Conservation (phyloP, 1,140 invertebrate species). For the Conus ventricosus region DNA sequence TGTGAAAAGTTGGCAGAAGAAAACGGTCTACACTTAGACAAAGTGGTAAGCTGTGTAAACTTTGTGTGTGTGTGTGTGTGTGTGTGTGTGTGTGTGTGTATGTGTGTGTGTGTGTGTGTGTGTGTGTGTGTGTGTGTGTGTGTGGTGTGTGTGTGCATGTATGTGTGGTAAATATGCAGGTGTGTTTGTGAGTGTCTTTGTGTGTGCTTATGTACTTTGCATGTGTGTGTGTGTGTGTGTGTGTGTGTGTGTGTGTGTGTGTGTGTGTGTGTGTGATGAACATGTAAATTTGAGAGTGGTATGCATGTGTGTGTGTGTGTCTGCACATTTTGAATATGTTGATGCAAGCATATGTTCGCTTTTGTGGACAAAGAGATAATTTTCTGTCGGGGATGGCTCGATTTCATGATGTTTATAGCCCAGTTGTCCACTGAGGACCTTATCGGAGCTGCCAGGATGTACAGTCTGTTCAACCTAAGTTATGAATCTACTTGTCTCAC, state of each 20-base stretch:
- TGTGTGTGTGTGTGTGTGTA: background rate
- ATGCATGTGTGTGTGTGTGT: too few relatives aligned
- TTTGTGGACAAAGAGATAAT: too few relatives aligned
- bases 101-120: background rate
- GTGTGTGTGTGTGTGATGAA: too few relatives aligned
- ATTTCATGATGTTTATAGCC: too few relatives aligned
- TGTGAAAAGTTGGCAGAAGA: constrained; percentile 81
- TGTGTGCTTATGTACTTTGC: background rate
- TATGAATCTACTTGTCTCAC: too few relatives aligned
- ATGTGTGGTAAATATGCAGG: background rate
- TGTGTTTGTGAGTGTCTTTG: background rate
- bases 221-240: background rate
- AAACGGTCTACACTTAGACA: constrained; percentile 80
- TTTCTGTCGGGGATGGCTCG: too few relatives aligned
- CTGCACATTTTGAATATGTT: too few relatives aligned
- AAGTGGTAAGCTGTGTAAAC: constrained; percentile 69
- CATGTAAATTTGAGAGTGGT: too few relatives aligned
- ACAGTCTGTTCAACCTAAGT: too few relatives aligned
- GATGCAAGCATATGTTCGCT: too few relatives aligned
- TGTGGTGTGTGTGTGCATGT: background rate
- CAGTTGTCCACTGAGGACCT: too few relatives aligned
- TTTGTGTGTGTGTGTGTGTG: constrained; percentile 17
- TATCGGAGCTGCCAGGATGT: too few relatives aligned
- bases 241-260: background rate
- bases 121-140: background rate